These are phyloP conservation scores for Psilopogon haemacephalus DNA, from an alignment of 2,113 vertebrate genomes.

Conservation along the genomic window DNA sequence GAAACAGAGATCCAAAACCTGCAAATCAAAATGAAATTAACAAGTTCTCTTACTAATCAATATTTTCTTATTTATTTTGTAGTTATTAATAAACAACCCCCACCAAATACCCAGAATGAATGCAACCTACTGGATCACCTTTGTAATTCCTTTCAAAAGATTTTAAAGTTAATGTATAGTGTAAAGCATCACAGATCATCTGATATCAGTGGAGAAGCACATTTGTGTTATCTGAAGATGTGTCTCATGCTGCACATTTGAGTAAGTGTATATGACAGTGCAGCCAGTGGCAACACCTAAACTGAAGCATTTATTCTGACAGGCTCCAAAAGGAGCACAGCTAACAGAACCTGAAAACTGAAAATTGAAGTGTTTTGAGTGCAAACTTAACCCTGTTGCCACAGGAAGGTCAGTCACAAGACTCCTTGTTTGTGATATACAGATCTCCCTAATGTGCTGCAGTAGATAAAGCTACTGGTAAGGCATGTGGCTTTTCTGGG, in stretches of 20 bases:
- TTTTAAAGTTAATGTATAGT: background rate
- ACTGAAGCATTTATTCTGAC: background rate
- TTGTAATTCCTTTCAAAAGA: background rate
- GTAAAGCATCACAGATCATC: background rate
- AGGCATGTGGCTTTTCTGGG: conserved; percentile 4
- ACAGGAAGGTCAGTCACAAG: conserved; percentile 14
- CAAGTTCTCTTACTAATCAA: background rate
- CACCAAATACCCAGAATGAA: background rate
- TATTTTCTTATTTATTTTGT: background rate
- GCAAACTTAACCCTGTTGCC: background rate
- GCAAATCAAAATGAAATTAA: conserved; percentile 10
- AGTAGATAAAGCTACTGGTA: background rate
- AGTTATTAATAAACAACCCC: background rate
- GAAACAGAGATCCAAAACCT: background rate
- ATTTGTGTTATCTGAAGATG: background rate
- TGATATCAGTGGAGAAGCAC: background rate
- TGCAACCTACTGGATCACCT: background rate
- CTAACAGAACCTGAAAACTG: background rate
- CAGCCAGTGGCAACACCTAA: background rate
- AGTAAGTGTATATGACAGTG: background rate
- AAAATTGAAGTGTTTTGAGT: background rate
- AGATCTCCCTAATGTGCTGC: background rate
- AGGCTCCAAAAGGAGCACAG: background rate
- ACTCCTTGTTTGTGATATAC: background rate
- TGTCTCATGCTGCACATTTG: background rate